Evolutionary conservation across 2,113 vertebrate genomes (phyloP).

Genomic region (Paradisaea rubra): DNA sequence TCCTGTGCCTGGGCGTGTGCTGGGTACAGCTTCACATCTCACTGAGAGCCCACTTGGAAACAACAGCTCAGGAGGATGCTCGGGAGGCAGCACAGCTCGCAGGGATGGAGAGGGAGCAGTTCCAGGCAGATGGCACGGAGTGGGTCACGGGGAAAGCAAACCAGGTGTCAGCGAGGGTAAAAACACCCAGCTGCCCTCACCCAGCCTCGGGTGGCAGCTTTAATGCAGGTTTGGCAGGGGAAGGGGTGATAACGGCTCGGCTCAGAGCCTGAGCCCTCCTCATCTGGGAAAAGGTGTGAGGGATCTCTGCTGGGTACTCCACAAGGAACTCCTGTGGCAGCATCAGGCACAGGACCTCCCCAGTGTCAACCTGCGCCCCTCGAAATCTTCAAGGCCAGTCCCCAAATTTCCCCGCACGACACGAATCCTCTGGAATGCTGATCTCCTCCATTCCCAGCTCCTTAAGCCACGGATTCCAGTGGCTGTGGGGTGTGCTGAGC

Average conservation of each 20-base stretch:
- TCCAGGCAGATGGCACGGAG: not conserved
- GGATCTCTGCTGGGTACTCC: not conserved
- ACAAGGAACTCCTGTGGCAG: not conserved
- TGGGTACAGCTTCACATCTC: slow-evolving; percentile 4
- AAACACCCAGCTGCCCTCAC: not conserved
- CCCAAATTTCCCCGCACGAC: fast-evolving
- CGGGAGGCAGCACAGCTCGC: not conserved
- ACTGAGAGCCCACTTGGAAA: slow-evolving; percentile 28
- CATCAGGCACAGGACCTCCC: not conserved
- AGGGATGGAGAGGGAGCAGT: not conserved
- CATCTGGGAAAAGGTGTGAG: not conserved
- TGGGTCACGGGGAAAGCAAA: not conserved
- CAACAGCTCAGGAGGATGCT: slow-evolving; percentile 28
- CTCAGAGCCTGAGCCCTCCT: not conserved
- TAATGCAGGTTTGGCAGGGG: fast-evolving
- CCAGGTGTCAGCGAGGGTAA: not conserved
- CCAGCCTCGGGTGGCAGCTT: not conserved
- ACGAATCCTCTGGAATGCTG: not conserved
- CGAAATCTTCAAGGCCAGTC: fast-evolving
- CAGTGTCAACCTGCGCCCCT: fast-evolving
- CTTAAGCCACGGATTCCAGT: fast-evolving
- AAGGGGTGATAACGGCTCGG: not conserved
- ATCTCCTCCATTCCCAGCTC: not conserved
- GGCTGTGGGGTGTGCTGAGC: not conserved
- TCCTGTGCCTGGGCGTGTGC: slow-evolving; percentile 54